A percentile compares a stretch with the other conserved stretches of the same genome.
Evolutionary conservation across 1,140 invertebrate species (phyloP).

Genomic region (Drosophila prosaltans): DNA sequence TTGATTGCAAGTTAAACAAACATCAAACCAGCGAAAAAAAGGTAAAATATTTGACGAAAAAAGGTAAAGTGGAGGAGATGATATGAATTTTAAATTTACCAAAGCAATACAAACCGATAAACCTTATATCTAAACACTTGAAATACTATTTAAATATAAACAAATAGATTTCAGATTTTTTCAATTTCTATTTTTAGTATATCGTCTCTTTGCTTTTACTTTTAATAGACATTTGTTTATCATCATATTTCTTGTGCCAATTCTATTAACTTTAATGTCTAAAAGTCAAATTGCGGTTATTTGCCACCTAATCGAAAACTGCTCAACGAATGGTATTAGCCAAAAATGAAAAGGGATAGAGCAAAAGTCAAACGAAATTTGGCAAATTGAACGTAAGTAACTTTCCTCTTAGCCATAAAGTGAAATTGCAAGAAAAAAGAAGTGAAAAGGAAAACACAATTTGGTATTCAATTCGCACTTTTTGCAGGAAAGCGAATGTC

Average conservation of each 20-base stretch:
- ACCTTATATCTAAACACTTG: neutral
- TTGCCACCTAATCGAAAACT: slow-evolving; percentile 61
- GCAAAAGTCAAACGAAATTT: slow-evolving; percentile 40
- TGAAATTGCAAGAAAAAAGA: slow-evolving; percentile 67
- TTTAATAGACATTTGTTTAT: neutral
- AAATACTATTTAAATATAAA: too few relatives aligned
- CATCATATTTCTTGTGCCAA: neutral
- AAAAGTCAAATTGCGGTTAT: slow-evolving; percentile 58
- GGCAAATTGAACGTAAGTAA: slow-evolving; percentile 68
- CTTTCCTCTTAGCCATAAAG: slow-evolving; percentile 60
- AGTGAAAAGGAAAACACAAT: slow-evolving; percentile 57
- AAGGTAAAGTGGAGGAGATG: slow-evolving; percentile 33
- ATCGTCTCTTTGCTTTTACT: neutral
- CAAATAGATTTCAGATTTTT: neutral
- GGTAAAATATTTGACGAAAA: neutral
- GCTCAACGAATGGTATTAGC: slow-evolving; percentile 23
- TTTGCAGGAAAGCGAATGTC: slow-evolving; percentile 41
- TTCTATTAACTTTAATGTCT: slow-evolving; percentile 13
- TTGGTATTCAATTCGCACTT: slow-evolving; percentile 53
- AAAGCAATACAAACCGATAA: neutral
- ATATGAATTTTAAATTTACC: slow-evolving; percentile 32
- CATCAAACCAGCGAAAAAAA: slow-evolving; percentile 31
- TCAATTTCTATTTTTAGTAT: too few relatives aligned
- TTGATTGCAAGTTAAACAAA: slow-evolving; percentile 36
- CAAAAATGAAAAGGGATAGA: neutral